Percentiles rank a stretch among this genome's conserved stretches.
Conservation (phyloP, 92 coral and sea anemone species). For the Palythoa heliodiscus region DNA sequence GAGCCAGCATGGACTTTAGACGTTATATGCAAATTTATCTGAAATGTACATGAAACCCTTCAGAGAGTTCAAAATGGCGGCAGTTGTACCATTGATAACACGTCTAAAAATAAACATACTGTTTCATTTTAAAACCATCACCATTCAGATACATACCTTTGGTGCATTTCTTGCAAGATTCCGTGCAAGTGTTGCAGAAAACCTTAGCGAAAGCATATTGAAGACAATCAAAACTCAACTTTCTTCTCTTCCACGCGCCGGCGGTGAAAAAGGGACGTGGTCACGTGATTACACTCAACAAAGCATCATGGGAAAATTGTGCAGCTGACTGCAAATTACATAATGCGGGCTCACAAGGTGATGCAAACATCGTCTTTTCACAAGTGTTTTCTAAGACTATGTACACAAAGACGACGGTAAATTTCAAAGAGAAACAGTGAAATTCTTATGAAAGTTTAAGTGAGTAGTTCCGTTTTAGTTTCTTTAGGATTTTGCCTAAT, state of each 20-base stretch:
- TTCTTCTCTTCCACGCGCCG: conserved; percentile 58
- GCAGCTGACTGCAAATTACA: conserved; percentile 33
- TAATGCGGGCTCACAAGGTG: conserved; percentile 21
- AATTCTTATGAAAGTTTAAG: neutral
- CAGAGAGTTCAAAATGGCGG: conserved; percentile 39
- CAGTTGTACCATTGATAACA: conserved; percentile 2
- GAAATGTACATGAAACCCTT: conserved; percentile 26
- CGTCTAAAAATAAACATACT: conserved; percentile 3
- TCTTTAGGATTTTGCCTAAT: neutral
- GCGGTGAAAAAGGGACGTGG: conserved; percentile 46
- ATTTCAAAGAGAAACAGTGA: neutral
- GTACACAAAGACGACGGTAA: neutral
- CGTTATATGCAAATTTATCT: neutral
- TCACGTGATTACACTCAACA: conserved; percentile 55
- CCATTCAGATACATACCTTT: conserved; percentile 64
- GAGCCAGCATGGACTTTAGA: neutral
- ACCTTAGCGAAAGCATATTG: conserved; percentile 94
- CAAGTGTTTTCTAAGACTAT: neutral
- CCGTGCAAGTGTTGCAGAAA: conserved; percentile 81
- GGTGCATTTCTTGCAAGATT: conserved; percentile 82
- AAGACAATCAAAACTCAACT: conserved; percentile 15
- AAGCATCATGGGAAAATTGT: conserved; percentile 44
- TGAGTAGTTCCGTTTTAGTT: neutral
- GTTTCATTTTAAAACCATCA: neutral
- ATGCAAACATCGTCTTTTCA: conserved; percentile 12